These are phyloP conservation scores for Mesocricetus auratus DNA, from an alignment of 2,113 vertebrate species.

Conservation along the genomic window DNA sequence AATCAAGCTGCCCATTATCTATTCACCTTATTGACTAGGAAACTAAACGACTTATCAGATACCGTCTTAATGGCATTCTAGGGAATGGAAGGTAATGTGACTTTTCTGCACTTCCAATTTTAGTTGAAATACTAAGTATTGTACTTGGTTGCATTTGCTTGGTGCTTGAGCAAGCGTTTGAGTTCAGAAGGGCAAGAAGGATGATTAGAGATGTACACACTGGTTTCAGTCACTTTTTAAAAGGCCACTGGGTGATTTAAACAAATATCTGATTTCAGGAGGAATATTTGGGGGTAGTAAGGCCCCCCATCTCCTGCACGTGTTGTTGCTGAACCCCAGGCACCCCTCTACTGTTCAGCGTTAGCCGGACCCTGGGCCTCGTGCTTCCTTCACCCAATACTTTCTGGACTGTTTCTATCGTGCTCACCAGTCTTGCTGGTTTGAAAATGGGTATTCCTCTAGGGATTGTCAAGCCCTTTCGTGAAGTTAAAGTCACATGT, in stretches of 20 bases:
- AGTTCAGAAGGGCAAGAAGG: conserved; percentile 27
- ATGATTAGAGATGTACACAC: not conserved
- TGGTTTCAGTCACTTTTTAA: not conserved
- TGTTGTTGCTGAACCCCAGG: not conserved
- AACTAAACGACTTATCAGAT: conserved; percentile 25
- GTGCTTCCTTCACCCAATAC: not conserved
- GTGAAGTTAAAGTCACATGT: not conserved
- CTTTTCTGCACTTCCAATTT: conserved; percentile 33
- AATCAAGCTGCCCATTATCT: not conserved
- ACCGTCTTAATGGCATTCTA: not conserved
- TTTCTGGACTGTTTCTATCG: not conserved
- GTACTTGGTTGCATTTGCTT: not conserved
- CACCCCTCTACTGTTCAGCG: not conserved
- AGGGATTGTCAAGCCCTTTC: not conserved
- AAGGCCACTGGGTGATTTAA: not conserved
- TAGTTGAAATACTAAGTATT: conserved; percentile 8
- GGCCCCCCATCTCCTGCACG: not conserved
- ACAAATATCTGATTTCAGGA: not conserved
- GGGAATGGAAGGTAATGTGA: not conserved
- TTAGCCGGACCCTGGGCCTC: not conserved
- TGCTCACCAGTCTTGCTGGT: not conserved
- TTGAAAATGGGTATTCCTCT: not conserved
- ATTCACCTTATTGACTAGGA: not conserved
- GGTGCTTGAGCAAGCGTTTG: not conserved
- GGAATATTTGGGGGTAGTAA: not conserved